These are phyloP conservation scores for Elachura formosa DNA, from an alignment of 2,113 vertebrate genomes.

Conservation along the genomic window DNA sequence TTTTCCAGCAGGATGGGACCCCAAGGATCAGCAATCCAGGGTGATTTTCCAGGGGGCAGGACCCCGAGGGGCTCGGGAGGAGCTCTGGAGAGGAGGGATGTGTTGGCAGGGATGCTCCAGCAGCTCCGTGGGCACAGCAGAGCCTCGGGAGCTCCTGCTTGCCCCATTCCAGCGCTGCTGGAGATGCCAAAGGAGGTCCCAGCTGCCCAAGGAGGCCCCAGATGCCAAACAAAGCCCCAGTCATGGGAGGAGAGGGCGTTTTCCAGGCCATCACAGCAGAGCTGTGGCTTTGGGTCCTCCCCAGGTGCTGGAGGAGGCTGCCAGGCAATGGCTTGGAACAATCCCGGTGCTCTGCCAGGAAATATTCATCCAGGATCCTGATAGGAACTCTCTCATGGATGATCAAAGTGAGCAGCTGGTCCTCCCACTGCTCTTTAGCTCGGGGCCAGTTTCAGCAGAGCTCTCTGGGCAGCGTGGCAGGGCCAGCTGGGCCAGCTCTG, in stretches of 20 bases:
- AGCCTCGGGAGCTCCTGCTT: neutral
- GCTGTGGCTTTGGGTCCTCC: slow-evolving; percentile 2
- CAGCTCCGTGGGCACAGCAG: neutral
- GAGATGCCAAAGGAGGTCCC: neutral
- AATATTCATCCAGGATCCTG: neutral
- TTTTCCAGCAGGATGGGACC: neutral
- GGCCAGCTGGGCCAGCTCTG: neutral
- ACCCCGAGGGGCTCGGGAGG: fast-evolving
- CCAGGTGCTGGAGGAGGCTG: neutral
- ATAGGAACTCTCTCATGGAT: neutral
- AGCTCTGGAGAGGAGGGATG: neutral
- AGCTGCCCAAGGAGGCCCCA: neutral
- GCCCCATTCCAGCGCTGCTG: neutral
- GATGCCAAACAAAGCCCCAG: neutral
- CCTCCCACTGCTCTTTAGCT: slow-evolving; percentile 36
- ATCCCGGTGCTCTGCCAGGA: neutral
- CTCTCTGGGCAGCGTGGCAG: neutral
- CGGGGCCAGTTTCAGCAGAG: slow-evolving; percentile 43
- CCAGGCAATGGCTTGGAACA: neutral
- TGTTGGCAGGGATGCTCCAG: too few species aligned
- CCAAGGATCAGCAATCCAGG: fast-evolving
- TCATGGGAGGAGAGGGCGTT: neutral
- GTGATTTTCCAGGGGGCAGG: neutral
- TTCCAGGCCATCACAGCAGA: neutral
- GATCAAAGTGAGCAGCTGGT: slow-evolving; percentile 23